Conservation (phyloP, 2,797 vertebrate species). For the Leptodactylus fallax region DNA sequence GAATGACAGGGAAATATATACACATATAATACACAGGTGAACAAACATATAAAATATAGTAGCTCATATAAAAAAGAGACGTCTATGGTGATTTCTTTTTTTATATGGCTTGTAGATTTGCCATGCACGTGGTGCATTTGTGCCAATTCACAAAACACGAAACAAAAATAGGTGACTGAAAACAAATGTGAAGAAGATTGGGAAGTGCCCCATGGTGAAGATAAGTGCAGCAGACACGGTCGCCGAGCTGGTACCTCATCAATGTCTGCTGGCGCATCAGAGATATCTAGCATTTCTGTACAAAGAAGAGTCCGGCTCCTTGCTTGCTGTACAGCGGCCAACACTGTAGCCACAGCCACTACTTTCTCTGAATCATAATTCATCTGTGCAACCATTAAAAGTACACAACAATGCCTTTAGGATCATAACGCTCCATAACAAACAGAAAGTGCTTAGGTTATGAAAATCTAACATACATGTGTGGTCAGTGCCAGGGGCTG, state of each 20-base stretch:
- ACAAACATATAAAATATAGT: slow-evolving; percentile 29
- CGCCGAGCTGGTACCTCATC: slow-evolving; percentile 40
- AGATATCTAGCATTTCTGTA: not conserved
- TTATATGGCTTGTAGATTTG: slow-evolving; percentile 27
- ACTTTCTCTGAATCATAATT: slow-evolving; percentile 63
- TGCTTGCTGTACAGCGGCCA: slow-evolving; percentile 26
- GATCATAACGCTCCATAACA: not conserved
- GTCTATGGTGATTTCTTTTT: not conserved
- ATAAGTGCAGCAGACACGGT: not conserved
- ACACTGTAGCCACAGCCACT: slow-evolving; percentile 37
- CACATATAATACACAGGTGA: slow-evolving; percentile 35
- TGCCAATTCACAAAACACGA: slow-evolving; percentile 12
- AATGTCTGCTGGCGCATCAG: not conserved
- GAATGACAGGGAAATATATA: not conserved
- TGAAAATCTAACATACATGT: not conserved
- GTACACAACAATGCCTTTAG: slow-evolving; percentile 20
- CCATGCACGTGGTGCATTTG: slow-evolving; percentile 27
- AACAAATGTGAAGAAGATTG: slow-evolving; percentile 18
- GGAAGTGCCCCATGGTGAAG: slow-evolving; percentile 26
- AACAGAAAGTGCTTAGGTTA: not conserved
- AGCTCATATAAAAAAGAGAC: slow-evolving; percentile 37
- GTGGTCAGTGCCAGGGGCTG: slow-evolving; percentile 43
- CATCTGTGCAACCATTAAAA: slow-evolving; percentile 50
- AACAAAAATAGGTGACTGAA: slow-evolving; percentile 20
- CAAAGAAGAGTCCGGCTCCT: slow-evolving; percentile 55